These are phyloP conservation scores for Urosaurus nigricauda DNA, from an alignment of 2,797 vertebrate genomes.

Conservation along the genomic window DNA sequence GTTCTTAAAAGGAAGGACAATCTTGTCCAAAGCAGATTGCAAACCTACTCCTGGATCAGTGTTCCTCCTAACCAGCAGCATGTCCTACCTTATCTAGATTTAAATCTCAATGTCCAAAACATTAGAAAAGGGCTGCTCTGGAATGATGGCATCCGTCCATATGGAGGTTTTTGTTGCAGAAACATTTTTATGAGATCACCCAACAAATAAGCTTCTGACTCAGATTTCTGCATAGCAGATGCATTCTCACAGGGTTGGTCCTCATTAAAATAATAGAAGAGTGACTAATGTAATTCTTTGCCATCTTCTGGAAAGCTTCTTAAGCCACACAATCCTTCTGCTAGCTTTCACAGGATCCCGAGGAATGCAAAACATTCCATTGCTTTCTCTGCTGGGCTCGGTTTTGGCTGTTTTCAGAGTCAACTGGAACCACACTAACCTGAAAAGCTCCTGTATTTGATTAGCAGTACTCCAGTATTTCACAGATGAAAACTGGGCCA, in stretches of 20 bases:
- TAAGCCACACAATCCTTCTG: not conserved
- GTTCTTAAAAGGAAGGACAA: not conserved
- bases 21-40: not conserved
- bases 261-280: constrained; percentile 1
- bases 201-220: not conserved
- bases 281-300: constrained; percentile 13
- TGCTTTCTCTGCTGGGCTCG: not conserved
- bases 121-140: not conserved
- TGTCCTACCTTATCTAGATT: no score
- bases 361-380: not conserved
- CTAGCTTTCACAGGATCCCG: not conserved
- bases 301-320: not conserved
- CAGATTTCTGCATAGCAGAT: not conserved
- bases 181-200: not conserved
- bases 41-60: not conserved
- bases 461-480: no score
- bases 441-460: not conserved
- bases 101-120: not conserved
- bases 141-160: not conserved
- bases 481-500: no score
- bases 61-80: not conserved
- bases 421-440: not conserved
- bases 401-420: not conserved
- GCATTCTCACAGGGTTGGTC: not conserved
- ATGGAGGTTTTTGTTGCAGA: not conserved